phyloP scores from a whole-genome alignment of 1,140 invertebrate species.

The Aphis gossypii region DNA sequence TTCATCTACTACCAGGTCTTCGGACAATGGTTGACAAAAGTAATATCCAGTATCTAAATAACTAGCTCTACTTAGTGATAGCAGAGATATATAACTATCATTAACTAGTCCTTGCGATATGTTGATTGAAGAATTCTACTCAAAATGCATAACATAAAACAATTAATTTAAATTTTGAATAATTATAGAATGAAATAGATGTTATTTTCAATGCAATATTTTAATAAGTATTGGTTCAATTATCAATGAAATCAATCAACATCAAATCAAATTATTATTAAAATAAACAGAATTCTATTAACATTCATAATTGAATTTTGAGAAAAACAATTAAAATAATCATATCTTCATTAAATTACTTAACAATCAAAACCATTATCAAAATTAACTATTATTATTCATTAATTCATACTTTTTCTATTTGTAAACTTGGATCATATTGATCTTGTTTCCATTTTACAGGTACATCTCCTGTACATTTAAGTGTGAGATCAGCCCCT shows the following conservation, averaged over 20 bases:
- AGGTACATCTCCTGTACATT: constrained; percentile 41
- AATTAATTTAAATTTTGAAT: not conserved
- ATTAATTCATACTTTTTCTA: constrained; percentile 21
- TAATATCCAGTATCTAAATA: constrained; percentile 58
- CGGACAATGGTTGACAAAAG: constrained; percentile 39
- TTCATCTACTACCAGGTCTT: constrained; percentile 30
- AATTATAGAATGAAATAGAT: not conserved
- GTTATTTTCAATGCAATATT: not conserved
- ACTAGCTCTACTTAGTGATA: constrained; percentile 43
- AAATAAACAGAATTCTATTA: not conserved
- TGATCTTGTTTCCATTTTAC: constrained; percentile 40
- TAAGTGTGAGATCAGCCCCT: constrained; percentile 55
- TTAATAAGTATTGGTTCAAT: not conserved
- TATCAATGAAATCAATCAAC: not conserved
- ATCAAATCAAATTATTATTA: not conserved
- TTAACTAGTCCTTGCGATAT: constrained; percentile 51
- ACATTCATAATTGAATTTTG: not conserved
- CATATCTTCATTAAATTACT: not conserved
- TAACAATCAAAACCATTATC: not conserved
- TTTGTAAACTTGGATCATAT: constrained; percentile 28
- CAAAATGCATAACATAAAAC: not conserved
- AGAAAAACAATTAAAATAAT: not conserved
- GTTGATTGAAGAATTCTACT: constrained; percentile 37
- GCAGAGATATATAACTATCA: constrained; percentile 32
- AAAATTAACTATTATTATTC: not conserved